A percentile compares a stretch with the other conserved stretches of the same genome.
Evolutionary conservation across 2,888 invertebrate species (phyloP).

Genomic region (Thecophora atra): DNA sequence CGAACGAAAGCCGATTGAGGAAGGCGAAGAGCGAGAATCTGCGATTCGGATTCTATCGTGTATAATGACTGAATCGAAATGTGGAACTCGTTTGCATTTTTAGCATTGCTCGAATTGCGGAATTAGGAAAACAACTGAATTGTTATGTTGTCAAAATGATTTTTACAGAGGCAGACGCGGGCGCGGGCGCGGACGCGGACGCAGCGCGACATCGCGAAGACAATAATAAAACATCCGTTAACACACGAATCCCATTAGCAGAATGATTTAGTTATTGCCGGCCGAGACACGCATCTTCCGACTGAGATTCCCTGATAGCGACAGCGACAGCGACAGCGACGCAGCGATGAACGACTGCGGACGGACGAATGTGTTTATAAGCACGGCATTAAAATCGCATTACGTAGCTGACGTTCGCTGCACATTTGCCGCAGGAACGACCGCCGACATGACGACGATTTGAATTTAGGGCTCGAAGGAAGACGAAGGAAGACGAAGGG

Average conservation of each 20-base stretch:
- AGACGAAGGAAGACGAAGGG: no score
- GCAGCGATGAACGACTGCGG: constrained; percentile 5
- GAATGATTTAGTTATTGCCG: constrained; percentile 49
- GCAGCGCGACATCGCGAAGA: constrained; percentile 13
- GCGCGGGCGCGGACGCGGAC: neutral
- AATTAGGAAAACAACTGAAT: constrained; percentile 24
- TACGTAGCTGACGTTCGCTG: no score
- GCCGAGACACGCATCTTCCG: constrained; percentile 39
- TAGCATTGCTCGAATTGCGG: constrained; percentile 35
- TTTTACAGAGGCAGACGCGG: neutral
- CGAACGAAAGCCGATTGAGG: constrained; percentile 53
- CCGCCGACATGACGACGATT: no score
- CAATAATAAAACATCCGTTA: constrained; percentile 59
- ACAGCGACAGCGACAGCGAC: neutral
- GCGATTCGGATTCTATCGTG: constrained; percentile 41
- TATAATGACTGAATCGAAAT: constrained; percentile 43
- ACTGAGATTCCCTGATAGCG: neutral
- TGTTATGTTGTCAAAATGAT: constrained; percentile 23
- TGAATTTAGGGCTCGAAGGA: no score
- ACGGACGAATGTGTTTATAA: neutral
- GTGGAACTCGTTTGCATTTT: constrained; percentile 39
- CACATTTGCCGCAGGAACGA: no score
- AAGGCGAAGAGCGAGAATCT: constrained; percentile 23
- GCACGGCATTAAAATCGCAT: neutral
- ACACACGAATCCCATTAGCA: constrained; percentile 62